phyloP scores from a whole-genome alignment of 2,888 invertebrate species.

The Leptothorax acervorum region DNA sequence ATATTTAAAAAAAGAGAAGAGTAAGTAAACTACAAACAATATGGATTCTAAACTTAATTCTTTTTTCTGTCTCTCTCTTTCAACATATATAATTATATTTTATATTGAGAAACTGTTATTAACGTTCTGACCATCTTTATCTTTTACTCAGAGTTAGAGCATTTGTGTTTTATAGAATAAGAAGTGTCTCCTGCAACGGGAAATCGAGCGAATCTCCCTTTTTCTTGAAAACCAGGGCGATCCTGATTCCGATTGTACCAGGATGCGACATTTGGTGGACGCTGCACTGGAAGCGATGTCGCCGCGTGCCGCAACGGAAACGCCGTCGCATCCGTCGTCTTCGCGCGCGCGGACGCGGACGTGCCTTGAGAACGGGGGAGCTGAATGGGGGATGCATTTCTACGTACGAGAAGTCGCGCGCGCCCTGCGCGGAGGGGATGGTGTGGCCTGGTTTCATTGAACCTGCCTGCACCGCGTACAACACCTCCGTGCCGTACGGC shows the following conservation, averaged over 20 bases:
- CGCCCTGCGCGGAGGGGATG: constrained; percentile 66
- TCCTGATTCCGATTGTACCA: neutral
- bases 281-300: neutral
- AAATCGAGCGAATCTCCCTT: neutral
- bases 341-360: constrained; percentile 70
- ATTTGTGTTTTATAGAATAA: neutral
- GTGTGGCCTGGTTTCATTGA: constrained; percentile 83
- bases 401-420: constrained; percentile 72
- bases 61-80: neutral
- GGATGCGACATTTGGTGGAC: constrained; percentile 13
- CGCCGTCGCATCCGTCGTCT: constrained; percentile 29
- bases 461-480: constrained; percentile 77
- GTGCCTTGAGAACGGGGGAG: constrained; percentile 71
- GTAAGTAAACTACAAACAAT: neutral
- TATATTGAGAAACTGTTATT: neutral
- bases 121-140: neutral
- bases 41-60: no score
- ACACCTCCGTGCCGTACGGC: constrained; percentile 48
- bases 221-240: neutral
- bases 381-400: constrained; percentile 76
- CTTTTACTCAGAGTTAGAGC: neutral
- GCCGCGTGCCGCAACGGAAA: constrained; percentile 34
- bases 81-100: neutral
- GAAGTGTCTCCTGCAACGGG: neutral
- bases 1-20: neutral